Conservation (phyloP, 1,140 invertebrate genomes). For the Drosophila biarmipes region DNA sequence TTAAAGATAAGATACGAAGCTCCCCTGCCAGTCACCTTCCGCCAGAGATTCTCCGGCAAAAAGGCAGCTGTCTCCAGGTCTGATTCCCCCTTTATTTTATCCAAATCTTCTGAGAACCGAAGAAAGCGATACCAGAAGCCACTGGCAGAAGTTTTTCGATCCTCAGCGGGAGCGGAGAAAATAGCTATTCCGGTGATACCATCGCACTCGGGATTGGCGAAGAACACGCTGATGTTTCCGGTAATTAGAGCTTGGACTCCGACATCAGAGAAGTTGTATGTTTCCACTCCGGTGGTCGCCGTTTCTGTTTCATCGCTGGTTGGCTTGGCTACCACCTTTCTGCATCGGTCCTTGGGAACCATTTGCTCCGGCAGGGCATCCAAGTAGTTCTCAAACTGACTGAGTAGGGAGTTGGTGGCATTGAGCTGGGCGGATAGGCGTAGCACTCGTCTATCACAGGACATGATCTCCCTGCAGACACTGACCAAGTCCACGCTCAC, state of each 20-base stretch:
- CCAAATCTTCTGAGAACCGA: slow-evolving; percentile 49
- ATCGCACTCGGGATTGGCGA: slow-evolving; percentile 61
- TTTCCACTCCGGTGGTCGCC: slow-evolving; percentile 50
- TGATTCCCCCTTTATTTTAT: slow-evolving; percentile 38
- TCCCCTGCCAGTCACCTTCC: slow-evolving; percentile 1
- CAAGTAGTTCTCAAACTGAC: slow-evolving; percentile 70
- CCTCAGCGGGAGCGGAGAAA: slow-evolving; percentile 28
- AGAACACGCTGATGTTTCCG: slow-evolving; percentile 73
- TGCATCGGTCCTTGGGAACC: slow-evolving; percentile 52
- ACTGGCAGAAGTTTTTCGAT: slow-evolving; percentile 8
- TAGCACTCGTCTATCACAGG: slow-evolving; percentile 51
- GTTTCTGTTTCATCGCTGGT: slow-evolving; percentile 10
- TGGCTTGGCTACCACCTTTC: slow-evolving; percentile 15
- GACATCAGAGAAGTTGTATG: slow-evolving; percentile 48
- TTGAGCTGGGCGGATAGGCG: slow-evolving; percentile 66
- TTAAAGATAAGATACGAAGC: slow-evolving; percentile 58
- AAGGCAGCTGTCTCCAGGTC: slow-evolving; percentile 61
- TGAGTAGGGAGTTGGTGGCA: slow-evolving; percentile 67
- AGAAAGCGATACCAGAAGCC: slow-evolving; percentile 76
- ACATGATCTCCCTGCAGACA: slow-evolving; percentile 74
- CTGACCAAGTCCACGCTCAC: slow-evolving; percentile 60
- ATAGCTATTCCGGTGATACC: slow-evolving; percentile 72
- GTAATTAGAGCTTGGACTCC: slow-evolving; percentile 65
- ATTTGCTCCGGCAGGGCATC: slow-evolving; percentile 59
- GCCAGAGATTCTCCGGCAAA: slow-evolving; percentile 61